Conservation (phyloP, 2,113 vertebrate genomes). For the Chroicocephalus ridibundus region DNA sequence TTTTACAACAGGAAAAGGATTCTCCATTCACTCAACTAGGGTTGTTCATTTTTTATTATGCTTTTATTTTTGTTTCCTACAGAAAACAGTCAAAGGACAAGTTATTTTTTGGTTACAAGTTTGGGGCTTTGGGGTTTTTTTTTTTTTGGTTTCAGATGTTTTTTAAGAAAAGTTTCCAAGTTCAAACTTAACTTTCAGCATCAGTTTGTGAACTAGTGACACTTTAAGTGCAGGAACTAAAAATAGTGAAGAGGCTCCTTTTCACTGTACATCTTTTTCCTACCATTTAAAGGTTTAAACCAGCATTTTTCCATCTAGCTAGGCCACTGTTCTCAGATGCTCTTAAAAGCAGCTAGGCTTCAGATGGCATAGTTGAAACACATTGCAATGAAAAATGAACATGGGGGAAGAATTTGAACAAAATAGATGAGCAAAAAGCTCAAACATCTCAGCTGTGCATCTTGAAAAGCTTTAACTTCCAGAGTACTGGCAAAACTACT, state of each 20-base stretch:
- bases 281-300: neutral
- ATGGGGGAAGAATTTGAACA: neutral
- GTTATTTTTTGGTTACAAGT: neutral
- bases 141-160: neutral
- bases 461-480: neutral
- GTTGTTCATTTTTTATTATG: neutral
- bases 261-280: neutral
- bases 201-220: neutral
- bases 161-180: neutral
- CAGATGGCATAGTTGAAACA: neutral
- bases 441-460: neutral
- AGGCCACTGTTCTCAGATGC: neutral
- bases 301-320: neutral
- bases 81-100: neutral
- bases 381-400: neutral
- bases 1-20: neutral
- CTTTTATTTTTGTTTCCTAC: neutral
- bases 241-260: neutral
- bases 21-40: neutral
- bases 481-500: neutral
- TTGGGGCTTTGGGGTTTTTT: neutral
- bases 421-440: neutral
- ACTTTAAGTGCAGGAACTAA: neutral
- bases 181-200: neutral
- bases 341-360: neutral